These are phyloP conservation scores for Drosophila conformis DNA, from an alignment of 2,888 invertebrate genomes.

Conservation along the genomic window DNA sequence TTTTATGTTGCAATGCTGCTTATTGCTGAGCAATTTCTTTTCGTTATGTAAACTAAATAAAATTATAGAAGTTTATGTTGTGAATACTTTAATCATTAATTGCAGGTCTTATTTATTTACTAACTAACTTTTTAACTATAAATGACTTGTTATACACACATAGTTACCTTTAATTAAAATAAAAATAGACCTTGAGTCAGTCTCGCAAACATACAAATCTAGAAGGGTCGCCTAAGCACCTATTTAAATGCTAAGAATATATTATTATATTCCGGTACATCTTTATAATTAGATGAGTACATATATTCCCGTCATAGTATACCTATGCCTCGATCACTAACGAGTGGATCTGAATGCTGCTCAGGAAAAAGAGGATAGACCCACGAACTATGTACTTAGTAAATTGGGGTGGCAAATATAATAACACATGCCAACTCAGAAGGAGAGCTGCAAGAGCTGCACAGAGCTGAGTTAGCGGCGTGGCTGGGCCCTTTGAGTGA, in stretches of 20 bases:
- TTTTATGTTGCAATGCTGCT: neutral
- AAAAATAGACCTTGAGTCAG: neutral
- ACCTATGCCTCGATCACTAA: neutral
- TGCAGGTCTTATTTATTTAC: neutral
- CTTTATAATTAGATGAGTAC: neutral
- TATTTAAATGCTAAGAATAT: neutral
- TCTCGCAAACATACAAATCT: neutral
- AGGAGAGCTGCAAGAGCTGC: conserved; percentile 7
- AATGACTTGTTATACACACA: neutral
- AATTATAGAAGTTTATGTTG: neutral
- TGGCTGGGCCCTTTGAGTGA: conserved; percentile 56
- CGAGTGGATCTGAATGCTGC: neutral
- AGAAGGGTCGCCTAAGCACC: neutral
- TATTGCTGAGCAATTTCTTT: neutral
- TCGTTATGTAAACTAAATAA: neutral
- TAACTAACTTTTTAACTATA: neutral
- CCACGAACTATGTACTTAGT: neutral
- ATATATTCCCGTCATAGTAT: neutral
- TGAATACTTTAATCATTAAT: neutral
- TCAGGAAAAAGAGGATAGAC: neutral
- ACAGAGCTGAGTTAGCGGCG: conserved; percentile 32
- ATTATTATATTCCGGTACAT: neutral
- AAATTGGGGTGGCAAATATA: conserved; percentile 29
- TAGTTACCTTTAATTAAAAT: too few species aligned
- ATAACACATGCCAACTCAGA: conserved; percentile 20